Percentiles rank a stretch among this genome's conserved stretches.
Conservation (phyloP, 2,113 vertebrate genomes). For the Cercocebus atys region DNA sequence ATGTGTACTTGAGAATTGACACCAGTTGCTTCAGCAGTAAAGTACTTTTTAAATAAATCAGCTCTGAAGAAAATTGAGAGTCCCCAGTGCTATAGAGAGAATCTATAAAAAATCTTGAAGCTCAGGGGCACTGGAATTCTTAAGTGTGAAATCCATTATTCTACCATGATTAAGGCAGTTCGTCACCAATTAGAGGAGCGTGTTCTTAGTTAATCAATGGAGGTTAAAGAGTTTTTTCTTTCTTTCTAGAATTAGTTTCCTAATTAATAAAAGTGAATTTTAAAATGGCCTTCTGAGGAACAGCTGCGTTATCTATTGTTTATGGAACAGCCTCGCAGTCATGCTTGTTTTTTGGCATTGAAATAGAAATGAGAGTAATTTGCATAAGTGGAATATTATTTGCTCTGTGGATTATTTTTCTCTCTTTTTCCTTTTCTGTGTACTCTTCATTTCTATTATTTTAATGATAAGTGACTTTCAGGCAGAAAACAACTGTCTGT, state of each 20-base stretch:
- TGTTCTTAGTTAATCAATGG: slow-evolving; percentile 55
- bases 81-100: not conserved
- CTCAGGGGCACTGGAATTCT: not conserved
- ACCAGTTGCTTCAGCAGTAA: slow-evolving; percentile 23
- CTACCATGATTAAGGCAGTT: slow-evolving; percentile 12
- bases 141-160: slow-evolving; percentile 40
- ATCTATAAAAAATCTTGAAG: not conserved
- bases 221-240: slow-evolving; percentile 5
- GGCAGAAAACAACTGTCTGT: slow-evolving; percentile 21
- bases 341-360: slow-evolving; percentile 46
- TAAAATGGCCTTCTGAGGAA: slow-evolving; percentile 49
- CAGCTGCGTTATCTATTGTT: slow-evolving; percentile 68
- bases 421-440: slow-evolving; percentile 24
- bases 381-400: slow-evolving; percentile 67
- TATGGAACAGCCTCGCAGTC: slow-evolving; percentile 26
- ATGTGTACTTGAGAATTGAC: not conserved
- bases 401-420: slow-evolving; percentile 59
- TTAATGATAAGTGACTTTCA: slow-evolving; percentile 58
- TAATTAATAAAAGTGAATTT: slow-evolving; percentile 69
- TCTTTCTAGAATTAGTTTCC: slow-evolving; percentile 47
- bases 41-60: slow-evolving; percentile 42
- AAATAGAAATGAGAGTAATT: slow-evolving; percentile 68
- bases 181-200: not conserved
- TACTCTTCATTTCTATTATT: slow-evolving; percentile 57
- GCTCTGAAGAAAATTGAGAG: slow-evolving; percentile 16